These are phyloP conservation scores for Pogoniulus pusillus DNA, from an alignment of 2,797 vertebrate genomes.

Conservation along the genomic window DNA sequence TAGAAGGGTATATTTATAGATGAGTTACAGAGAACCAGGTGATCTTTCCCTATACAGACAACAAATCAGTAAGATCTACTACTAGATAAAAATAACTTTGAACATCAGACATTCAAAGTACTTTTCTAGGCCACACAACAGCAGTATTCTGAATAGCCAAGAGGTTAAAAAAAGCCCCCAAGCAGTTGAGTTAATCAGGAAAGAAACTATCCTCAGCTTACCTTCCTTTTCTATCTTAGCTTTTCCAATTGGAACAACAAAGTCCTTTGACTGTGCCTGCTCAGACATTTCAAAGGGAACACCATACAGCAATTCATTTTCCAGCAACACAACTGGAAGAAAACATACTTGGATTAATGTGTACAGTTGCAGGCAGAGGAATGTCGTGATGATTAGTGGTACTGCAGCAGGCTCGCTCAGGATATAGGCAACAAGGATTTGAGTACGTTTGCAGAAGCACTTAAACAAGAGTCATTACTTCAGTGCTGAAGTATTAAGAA, in stretches of 20 bases:
- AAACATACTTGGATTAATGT: not conserved
- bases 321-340: conserved; percentile 90
- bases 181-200: not conserved
- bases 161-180: not conserved
- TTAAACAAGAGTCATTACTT: not conserved
- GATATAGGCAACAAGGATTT: not conserved
- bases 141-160: not conserved
- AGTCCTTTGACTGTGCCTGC: conserved; percentile 91
- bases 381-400: not conserved
- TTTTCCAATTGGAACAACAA: conserved; percentile 93
- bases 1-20: not conserved
- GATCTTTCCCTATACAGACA: not conserved
- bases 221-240: conserved; percentile 94
- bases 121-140: not conserved
- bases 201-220: conserved; percentile 60
- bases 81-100: not conserved
- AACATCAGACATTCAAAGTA: not conserved
- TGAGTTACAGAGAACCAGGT: not conserved
- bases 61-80: not conserved
- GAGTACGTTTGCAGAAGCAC: not conserved
- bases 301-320: conserved; percentile 95
- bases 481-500: not conserved
- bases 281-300: conserved; percentile 94
- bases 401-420: not conserved
- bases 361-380: not conserved